Base-by-base conservation (phyloP, 2,888 invertebrate genomes). In the Piscicola geometra region DNA sequence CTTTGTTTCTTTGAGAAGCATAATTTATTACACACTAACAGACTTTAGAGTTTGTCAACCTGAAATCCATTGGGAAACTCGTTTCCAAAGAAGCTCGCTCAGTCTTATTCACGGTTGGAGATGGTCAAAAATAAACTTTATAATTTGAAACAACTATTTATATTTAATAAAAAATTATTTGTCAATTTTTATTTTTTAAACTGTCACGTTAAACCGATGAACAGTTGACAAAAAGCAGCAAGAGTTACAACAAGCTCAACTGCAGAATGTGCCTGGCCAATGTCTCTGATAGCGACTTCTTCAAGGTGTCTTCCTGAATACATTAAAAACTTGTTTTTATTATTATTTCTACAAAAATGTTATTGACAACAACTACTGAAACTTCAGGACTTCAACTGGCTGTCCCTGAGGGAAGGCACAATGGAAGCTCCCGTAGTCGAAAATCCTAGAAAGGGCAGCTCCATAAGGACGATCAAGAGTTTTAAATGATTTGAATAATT, bases 231-330 rank as follows among this genome's bases (percentile, higher is more conserved):
- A 5, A 56, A 9, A 56, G 60, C n/a, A 18, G n/a, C 3, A 56
- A 56, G n/a, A 25, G 25, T n/a, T 56, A 56, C 60, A 56, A 21
- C 60, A 56, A 56, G 5, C 25, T 56, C 5, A 25, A 56, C n/a
- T 56, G 60, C n/a, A 56, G 60, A 56, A 56, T 56, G 60, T 56
- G 60, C n/a, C 60, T 56, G 3, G 60, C 60, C n/a, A 18, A 56
- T 56, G 60, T 56, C 60, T 25, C 21, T 18, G 25, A 56, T n/a
- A 21, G 60, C n/a, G 60, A 56, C n/a, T 56, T 56, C n/a, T 56
- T 56, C 25, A 25, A 18, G 60, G 60, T 56, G 50, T 9, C n/a
- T n/a, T n/a, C n/a, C n/a, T n/a, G n/a, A n/a, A n/a, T n/a, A n/a
- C n/a, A n/a, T n/a, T n/a, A n/a, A n/a, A n/a, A n/a, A n/a, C n/a